A percentile compares a stretch with the other conserved stretches of the same genome.
These are phyloP conservation scores for Helogale parvula DNA, from an alignment of 2,113 vertebrate genomes.

Conservation along the genomic window DNA sequence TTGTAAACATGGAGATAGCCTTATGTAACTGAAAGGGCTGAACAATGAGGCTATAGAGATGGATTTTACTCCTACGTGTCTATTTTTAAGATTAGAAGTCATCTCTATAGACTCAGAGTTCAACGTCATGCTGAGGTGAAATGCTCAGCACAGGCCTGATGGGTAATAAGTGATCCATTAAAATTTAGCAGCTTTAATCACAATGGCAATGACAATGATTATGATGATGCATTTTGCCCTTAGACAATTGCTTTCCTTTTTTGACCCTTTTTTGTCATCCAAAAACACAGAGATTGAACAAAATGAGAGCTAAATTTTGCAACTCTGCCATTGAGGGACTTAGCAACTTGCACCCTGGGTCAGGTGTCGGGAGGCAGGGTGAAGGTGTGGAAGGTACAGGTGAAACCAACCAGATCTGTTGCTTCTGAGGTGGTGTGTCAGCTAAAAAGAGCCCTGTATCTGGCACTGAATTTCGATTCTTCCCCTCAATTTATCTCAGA, in stretches of 20 bases:
- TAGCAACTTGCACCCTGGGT: neutral
- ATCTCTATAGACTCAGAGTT: neutral
- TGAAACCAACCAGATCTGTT: neutral
- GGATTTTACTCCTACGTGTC: neutral
- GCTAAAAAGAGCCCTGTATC: neutral
- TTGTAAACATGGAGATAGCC: neutral
- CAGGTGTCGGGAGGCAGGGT: neutral
- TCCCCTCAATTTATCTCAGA: neutral
- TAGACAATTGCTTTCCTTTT: neutral
- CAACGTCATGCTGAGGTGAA: neutral
- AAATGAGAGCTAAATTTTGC: slow-evolving; percentile 10
- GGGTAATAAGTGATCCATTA: neutral
- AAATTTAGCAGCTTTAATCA: slow-evolving; percentile 15
- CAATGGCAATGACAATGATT: neutral
- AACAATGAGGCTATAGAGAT: neutral
- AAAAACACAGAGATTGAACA: neutral
- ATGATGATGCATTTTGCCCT: neutral
- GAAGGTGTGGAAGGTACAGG: rapidly evolving
- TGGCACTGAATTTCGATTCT: neutral
- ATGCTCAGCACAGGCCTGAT: neutral
- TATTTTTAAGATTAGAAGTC: neutral
- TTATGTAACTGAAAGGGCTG: neutral
- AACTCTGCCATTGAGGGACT: neutral
- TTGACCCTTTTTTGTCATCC: neutral
- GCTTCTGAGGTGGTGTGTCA: rapidly evolving